Base-by-base conservation (phyloP, 1,140 invertebrate genomes). In the Orchesella cincta region DNA sequence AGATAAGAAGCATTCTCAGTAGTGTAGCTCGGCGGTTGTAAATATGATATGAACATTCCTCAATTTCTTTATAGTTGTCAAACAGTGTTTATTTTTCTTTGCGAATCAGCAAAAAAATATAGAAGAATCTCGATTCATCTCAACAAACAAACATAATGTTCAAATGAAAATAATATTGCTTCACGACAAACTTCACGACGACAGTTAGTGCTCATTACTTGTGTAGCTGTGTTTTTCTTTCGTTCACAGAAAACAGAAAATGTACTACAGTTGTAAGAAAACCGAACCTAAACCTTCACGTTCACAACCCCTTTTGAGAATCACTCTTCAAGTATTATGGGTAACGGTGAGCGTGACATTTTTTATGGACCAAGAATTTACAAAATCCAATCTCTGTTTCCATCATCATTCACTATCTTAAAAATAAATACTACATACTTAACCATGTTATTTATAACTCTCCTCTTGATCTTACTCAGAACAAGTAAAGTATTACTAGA, bases 271-370 rank as follows among this genome's bases (percentile, higher is more conserved):
- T 57, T 57, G 3, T 8, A 57, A 57, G 23, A 46, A 46, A 46
- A 46, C 39, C 39, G 18, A 46, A 18, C 5, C 18, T 46, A 18
- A 8, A 46, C 39, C 18, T 46, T 8, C 5, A 57, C 52, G 52
- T 46, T 46, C 39, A 46, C 39, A 46, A 46, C 39, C 20, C 39
- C 8, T 12, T 12, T 8, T 46, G 39, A 46, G 8, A 46, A 46
- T 8, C 8, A 46, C 8, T 46, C 20, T 46, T 18, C 23, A n/a
- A n/a, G 23, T 16, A 62, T 46, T 46, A 20, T 46, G 23, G 54
- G 54, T 67, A 67, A 31, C 62, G 62, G 62, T 67, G 62, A 67
- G 62, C 62, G 62, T 67, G 62, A 67, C 62, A 67, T 57, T 67
- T 67, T 67, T 67, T 67, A 33, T 1, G 39, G 20, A 46, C 26